Percentiles rank a stretch among this genome's conserved stretches.
Evolutionary conservation across 2,888 invertebrate genomes (phyloP).

Genomic region (Cybosia mesomella): DNA sequence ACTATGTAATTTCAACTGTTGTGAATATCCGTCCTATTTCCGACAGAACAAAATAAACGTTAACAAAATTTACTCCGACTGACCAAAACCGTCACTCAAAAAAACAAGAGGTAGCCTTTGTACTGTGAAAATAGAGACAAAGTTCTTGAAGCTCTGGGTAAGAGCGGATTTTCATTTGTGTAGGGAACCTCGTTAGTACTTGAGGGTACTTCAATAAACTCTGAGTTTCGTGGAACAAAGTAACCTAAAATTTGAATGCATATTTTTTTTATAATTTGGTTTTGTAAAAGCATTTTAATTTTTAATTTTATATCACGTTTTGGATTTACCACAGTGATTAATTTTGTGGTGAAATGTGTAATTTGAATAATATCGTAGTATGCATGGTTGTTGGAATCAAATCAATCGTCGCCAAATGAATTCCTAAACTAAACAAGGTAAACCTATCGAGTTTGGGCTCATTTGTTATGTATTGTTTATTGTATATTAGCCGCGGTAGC

Average conservation of each 20-base stretch:
- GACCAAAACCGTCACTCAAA: slow-evolving; percentile 28
- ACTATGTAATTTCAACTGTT: too few species aligned
- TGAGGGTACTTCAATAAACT: slow-evolving; percentile 47
- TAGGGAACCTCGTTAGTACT: slow-evolving; percentile 58
- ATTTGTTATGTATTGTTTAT: too few species aligned
- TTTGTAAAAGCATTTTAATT: slow-evolving; percentile 13
- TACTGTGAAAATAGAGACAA: slow-evolving; percentile 51
- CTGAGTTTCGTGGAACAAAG: slow-evolving; percentile 39
- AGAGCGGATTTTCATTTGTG: slow-evolving; percentile 57
- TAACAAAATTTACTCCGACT: neutral
- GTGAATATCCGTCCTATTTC: neutral
- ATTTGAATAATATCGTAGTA: too few species aligned
- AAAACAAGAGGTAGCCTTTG: slow-evolving; percentile 41
- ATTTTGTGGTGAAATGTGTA: neutral
- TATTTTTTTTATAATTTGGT: slow-evolving; percentile 37
- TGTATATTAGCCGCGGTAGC: too few species aligned
- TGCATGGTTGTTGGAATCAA: too few species aligned
- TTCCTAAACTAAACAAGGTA: too few species aligned
- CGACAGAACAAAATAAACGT: too few species aligned
- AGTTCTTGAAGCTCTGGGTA: slow-evolving; percentile 43
- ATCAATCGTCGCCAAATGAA: too few species aligned
- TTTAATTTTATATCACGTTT: neutral
- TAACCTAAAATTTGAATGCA: slow-evolving; percentile 52
- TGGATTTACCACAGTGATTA: neutral
- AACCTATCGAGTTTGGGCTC: too few species aligned